Conservation (phyloP, 2,113 vertebrate genomes). For the Centrocercus urophasianus region DNA sequence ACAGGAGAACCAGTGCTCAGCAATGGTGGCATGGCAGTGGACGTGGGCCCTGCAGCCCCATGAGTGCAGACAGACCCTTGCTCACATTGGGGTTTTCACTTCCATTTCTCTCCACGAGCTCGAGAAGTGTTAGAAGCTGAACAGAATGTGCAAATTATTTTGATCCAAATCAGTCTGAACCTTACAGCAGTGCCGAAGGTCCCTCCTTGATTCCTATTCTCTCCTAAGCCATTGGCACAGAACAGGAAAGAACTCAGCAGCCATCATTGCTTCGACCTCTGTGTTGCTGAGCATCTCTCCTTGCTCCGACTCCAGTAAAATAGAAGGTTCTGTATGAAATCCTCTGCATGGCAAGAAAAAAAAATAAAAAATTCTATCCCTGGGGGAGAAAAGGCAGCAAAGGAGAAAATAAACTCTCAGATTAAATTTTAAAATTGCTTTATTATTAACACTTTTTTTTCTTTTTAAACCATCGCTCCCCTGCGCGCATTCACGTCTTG, state of each 20-base stretch:
- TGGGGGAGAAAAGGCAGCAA: constrained; percentile 46
- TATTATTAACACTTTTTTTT: constrained; percentile 50
- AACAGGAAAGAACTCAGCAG: background rate
- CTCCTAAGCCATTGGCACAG: background rate
- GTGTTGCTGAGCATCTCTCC: background rate
- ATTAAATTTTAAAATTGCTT: constrained; percentile 65
- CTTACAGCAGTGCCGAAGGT: background rate
- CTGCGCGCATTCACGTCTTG: background rate
- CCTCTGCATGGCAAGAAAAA: background rate
- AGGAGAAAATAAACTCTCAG: constrained; percentile 59
- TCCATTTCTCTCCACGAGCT: background rate
- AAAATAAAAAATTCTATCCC: background rate
- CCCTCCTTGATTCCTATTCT: background rate
- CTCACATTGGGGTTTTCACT: background rate
- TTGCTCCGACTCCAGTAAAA: background rate
- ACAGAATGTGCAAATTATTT: background rate
- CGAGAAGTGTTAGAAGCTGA: background rate
- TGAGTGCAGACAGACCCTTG: background rate
- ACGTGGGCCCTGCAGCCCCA: accelerated
- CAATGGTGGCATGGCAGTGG: accelerated
- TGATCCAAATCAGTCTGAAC: background rate
- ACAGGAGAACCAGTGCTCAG: accelerated
- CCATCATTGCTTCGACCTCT: background rate
- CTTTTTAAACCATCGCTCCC: background rate
- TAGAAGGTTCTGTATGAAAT: constrained; percentile 9